A percentile compares a stretch with the other conserved stretches of the same genome.
Evolutionary conservation across 2,797 vertebrate genomes (phyloP).

Genomic region (Erpetoichthys calabaricus): DNA sequence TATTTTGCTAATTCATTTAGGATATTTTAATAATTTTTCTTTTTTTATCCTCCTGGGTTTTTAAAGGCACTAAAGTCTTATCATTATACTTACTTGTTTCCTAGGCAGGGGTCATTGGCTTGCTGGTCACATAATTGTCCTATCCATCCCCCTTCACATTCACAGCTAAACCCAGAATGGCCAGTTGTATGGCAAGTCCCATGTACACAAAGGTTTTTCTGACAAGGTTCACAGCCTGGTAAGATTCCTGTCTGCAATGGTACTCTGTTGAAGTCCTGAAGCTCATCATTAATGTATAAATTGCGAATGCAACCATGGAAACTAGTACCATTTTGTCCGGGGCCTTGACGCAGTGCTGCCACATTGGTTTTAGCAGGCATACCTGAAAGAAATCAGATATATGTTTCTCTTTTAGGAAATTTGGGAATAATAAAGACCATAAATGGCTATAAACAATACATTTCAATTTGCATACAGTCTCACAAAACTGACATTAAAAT

Average conservation of each 20-base stretch:
- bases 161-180: constrained; percentile 76
- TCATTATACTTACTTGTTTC: constrained; percentile 78
- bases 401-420: no score
- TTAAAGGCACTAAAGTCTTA: no score
- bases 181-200: constrained; percentile 75
- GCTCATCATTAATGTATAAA: constrained; percentile 82
- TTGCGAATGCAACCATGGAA: constrained; percentile 90
- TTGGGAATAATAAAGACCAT: no score
- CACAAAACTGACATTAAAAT: no score
- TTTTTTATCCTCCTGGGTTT: no score
- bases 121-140: constrained; percentile 78
- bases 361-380: constrained; percentile 74
- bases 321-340: constrained; percentile 75
- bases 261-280: constrained; percentile 79
- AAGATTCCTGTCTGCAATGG: constrained; percentile 70
- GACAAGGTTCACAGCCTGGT: constrained; percentile 86
- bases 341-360: constrained; percentile 67
- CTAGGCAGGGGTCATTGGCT: constrained; percentile 81
- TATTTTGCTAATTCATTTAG: no score
- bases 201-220: constrained; percentile 72
- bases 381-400: constrained; percentile 42
- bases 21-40: no score
- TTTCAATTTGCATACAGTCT: no score
- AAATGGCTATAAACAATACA: no score
- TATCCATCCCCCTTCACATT: constrained; percentile 84